Evolutionary conservation across 2,113 vertebrate species (phyloP).

Genomic region (Rhombomys opimus): DNA sequence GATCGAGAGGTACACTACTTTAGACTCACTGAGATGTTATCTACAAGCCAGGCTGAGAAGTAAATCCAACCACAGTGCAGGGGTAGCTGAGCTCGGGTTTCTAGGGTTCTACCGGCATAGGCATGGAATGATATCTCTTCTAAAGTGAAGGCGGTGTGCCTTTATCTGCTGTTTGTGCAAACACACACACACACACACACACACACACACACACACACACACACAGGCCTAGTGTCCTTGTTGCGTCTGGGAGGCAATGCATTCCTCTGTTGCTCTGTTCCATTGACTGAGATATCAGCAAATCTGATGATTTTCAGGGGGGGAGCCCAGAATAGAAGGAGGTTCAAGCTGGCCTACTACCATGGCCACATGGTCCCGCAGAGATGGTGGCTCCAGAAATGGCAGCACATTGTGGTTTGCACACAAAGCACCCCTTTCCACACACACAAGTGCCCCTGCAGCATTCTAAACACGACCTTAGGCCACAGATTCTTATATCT

Average conservation of each 20-base stretch:
- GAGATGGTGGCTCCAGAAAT: not conserved
- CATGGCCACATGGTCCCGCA: not conserved
- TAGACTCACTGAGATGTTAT: not conserved
- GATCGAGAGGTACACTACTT: not conserved
- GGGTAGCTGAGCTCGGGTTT: not conserved
- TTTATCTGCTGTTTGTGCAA: not conserved
- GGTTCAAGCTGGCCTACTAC: not conserved
- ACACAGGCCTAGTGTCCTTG: not conserved
- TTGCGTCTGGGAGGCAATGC: not conserved
- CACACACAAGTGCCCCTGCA: not conserved
- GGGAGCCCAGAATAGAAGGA: not conserved
- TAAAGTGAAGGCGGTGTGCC: not conserved
- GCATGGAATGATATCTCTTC: not conserved
- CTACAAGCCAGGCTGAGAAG: not conserved
- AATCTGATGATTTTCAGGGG: not conserved
- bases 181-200: not conserved
- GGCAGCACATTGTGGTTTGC: not conserved
- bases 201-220: not conserved
- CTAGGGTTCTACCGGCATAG: not conserved
- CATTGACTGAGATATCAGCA: not conserved
- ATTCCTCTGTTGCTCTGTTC: not conserved
- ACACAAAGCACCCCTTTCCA: not conserved
- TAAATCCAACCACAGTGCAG: not conserved
- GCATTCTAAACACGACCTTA: not conserved
- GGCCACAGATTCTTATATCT: not conserved